Percentiles rank a stretch among this genome's conserved stretches.
Evolutionary conservation across 2,797 vertebrate genomes (phyloP).

Genomic region (Manis crassicaudata): DNA sequence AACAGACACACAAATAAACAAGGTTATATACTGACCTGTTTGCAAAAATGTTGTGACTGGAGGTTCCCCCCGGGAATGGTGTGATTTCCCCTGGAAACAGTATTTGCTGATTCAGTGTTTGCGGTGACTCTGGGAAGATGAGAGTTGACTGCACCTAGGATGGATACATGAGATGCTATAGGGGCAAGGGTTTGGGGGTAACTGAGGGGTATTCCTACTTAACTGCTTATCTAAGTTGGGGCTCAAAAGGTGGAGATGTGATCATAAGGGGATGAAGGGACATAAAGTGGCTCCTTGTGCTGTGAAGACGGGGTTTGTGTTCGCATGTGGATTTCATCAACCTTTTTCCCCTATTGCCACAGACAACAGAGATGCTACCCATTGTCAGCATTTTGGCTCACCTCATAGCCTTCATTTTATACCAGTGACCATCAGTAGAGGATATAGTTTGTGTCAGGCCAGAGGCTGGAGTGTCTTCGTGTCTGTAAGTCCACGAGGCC

Average conservation of each 20-base stretch:
- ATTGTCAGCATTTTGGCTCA: not conserved
- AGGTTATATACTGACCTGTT: not conserved
- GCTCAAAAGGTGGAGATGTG: not conserved
- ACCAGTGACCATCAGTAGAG: accelerated
- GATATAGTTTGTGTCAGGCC: accelerated
- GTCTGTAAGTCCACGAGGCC: accelerated
- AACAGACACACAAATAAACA: not conserved
- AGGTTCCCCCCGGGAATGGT: not conserved
- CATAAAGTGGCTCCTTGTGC: accelerated
- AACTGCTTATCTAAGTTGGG: not conserved
- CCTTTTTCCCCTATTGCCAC: accelerated
- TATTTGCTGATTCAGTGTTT: too few relatives aligned
- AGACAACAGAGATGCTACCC: accelerated
- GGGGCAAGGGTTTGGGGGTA: not conserved
- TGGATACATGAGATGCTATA: too few relatives aligned
- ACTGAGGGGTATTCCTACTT: not conserved
- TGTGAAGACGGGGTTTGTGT: not conserved
- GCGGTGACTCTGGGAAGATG: not conserved
- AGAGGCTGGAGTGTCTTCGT: accelerated
- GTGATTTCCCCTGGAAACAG: not conserved
- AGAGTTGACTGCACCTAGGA: not conserved
- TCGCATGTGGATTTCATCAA: accelerated
- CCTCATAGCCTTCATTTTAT: not conserved
- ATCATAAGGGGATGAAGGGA: not conserved
- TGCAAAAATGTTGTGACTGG: too few relatives aligned